phyloP scores from a whole-genome alignment of 2,888 invertebrate genomes.

The Alloplasta piceator region DNA sequence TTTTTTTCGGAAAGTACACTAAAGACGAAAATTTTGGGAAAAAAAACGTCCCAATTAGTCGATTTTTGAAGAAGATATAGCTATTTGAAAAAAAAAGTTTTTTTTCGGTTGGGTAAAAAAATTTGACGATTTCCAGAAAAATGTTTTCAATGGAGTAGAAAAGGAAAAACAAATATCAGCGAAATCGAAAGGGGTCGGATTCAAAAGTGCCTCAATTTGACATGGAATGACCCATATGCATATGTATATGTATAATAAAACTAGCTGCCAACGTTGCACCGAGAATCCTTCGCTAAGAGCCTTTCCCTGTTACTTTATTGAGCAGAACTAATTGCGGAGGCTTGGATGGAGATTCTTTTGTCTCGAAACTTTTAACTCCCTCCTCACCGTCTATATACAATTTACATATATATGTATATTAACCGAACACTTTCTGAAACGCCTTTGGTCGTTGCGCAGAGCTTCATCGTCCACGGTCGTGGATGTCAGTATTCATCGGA shows the following conservation, averaged over 20 bases:
- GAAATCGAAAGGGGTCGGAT: too few species aligned
- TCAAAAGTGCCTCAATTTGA: too few species aligned
- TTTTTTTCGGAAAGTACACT: too few species aligned
- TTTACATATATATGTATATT: background rate
- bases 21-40: too few species aligned
- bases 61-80: too few species aligned
- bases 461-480: background rate
- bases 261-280: background rate
- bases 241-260: background rate
- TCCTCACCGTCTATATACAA: background rate
- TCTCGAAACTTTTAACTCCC: conserved; percentile 42
- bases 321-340: conserved; percentile 69
- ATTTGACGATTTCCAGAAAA: too few species aligned
- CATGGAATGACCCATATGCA: background rate
- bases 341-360: conserved; percentile 66
- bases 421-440: background rate
- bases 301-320: conserved; percentile 71
- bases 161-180: too few species aligned
- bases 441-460: conserved; percentile 30
- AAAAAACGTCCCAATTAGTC: too few species aligned
- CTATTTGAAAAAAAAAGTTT: too few species aligned
- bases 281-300: conserved; percentile 65
- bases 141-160: too few species aligned
- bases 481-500: conserved; percentile 51
- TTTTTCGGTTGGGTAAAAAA: too few species aligned